Base-by-base conservation (phyloP, 2,113 vertebrate genomes). In the Myotis yumanensis region DNA sequence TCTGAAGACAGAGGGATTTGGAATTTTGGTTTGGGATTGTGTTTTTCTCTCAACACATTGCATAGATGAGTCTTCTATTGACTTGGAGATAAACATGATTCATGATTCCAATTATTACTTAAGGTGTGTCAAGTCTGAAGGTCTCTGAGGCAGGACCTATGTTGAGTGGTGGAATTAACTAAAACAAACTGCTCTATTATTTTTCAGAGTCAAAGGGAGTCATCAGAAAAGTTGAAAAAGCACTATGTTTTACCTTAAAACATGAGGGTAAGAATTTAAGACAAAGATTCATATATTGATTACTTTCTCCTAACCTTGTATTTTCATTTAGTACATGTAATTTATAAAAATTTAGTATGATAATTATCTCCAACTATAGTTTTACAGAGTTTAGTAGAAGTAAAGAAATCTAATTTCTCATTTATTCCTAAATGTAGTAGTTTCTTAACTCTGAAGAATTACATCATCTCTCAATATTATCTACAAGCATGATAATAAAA, bases 51-150 rank as follows among this genome's bases (percentile, higher is more conserved):
- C n/a, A 80, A 32, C 4, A 69, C 28, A 83, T 43, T 77, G 30
- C 30, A 73, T 51, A 48, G 32, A 32, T 43, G 46, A 9, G 11
- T 89, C 86, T 89, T 89, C 25, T 83, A 18, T 18, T 91, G 76
- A 77, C 59, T 30, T 69, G 8, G 46, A 92, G 43, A 77, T 83
- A 72, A 95, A 93, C 86, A 86, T 90, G 88, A 93, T 92, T 95
- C 76, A 81, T 87, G 89, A 93, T 92, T 90, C 66, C 68, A 93
- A 75, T 93, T 92, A 91, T 76, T 32, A 69, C 62, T 81, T 90
- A 90, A 96, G 54, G 51, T 89, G 3, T 91, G 43, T 57, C 52
- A 93, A 89, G 71, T 80, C 89, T 76, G 83, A 54, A 90, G 46
- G 11, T 90, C 37, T 87, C 83, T 73, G 66, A 96, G 46, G 30